These are phyloP conservation scores for Sitta carolinensis DNA, from an alignment of 2,797 vertebrate genomes.

Conservation along the genomic window DNA sequence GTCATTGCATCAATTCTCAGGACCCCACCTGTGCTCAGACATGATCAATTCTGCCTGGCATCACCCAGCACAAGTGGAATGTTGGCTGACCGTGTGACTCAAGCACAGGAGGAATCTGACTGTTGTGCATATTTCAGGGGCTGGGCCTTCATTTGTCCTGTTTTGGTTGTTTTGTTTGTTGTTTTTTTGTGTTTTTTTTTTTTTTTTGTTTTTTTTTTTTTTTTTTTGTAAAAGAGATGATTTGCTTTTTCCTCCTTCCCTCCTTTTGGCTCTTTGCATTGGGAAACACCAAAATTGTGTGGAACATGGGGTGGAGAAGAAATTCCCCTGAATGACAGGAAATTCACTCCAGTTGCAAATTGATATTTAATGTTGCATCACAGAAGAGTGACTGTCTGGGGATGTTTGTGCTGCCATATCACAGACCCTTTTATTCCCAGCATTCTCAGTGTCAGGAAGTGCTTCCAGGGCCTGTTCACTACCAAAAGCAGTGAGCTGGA, in stretches of 20 bases:
- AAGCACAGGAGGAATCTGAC: not conserved
- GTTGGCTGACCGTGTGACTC: not conserved
- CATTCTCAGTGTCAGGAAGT: not conserved
- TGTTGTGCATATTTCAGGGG: not conserved
- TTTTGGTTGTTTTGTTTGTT: not conserved
- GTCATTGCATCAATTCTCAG: not conserved
- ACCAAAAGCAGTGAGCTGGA: rapidly evolving
- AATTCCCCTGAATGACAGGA: not conserved
- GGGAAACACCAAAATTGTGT: not conserved
- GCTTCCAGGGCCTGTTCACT: not conserved
- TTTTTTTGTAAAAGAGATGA: not conserved
- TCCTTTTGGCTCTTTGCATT: not conserved
- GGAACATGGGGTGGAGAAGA: not conserved
- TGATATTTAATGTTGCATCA: not conserved
- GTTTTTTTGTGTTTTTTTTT: too few relatives aligned
- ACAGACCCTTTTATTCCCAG: not conserved
- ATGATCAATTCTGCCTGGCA: not conserved
- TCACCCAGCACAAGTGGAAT: not conserved
- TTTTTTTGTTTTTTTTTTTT: too few relatives aligned
- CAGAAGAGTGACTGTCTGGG: not conserved
- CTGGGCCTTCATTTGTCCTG: not conserved
- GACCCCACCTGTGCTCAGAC: not conserved
- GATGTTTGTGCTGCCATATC: not conserved
- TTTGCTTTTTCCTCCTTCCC: rapidly evolving
- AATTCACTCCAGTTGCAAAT: not conserved